Evolutionary conservation across 2,888 invertebrate genomes (phyloP).

Genomic region (Ellobium chinense): DNA sequence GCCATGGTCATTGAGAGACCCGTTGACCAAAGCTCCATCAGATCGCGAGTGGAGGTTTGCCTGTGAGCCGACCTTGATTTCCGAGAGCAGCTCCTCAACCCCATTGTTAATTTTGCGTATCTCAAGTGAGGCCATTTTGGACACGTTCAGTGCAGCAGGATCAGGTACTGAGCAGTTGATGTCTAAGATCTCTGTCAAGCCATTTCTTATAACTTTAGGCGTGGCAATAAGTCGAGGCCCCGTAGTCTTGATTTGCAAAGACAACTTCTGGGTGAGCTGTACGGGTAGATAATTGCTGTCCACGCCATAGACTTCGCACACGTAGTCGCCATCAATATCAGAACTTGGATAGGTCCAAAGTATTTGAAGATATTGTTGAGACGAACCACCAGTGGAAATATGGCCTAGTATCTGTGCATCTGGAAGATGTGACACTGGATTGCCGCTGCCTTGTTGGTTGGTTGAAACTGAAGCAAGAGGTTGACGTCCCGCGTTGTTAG

Average conservation of each 20-base stretch:
- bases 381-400: background rate
- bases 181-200: background rate
- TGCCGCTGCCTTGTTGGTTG: background rate
- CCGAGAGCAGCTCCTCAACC: background rate
- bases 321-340: background rate
- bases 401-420: background rate
- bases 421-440: background rate
- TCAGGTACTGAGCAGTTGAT: background rate
- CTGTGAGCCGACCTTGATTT: background rate
- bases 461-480: background rate
- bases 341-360: background rate
- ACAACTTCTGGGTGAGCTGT: background rate
- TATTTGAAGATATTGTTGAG: background rate
- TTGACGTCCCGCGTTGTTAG: background rate
- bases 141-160: background rate
- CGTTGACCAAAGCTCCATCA: background rate
- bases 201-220: background rate
- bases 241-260: background rate
- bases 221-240: background rate
- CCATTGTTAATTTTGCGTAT: background rate
- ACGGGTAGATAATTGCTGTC: background rate
- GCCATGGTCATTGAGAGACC: background rate
- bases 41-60: background rate
- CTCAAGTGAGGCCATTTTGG: background rate
- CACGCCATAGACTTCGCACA: background rate